Conservation (phyloP, 2,888 invertebrate species). For the Polydesmus complanatus region DNA sequence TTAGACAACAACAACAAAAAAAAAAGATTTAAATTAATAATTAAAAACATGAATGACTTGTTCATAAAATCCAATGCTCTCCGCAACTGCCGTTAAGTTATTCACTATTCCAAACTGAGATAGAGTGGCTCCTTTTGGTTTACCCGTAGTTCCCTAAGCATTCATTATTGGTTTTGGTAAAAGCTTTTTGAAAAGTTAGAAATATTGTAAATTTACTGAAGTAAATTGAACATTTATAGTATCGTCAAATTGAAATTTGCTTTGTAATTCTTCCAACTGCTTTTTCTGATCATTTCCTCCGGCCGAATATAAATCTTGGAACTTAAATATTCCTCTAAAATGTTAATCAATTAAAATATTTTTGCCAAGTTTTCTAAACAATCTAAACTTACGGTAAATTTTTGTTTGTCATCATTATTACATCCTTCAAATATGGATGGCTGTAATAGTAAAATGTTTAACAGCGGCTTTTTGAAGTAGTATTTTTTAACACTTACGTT, state of each 20-base stretch:
- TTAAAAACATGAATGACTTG: not conserved
- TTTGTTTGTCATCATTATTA: not conserved
- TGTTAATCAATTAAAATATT: not conserved
- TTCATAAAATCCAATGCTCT: not conserved
- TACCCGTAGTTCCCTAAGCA: constrained; percentile 56
- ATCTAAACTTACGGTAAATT: not conserved
- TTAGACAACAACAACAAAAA: not conserved
- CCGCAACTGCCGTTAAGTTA: constrained; percentile 39
- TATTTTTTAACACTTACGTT: too few relatives aligned
- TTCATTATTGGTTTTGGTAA: not conserved
- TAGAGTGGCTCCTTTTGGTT: constrained; percentile 58
- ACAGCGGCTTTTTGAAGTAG: not conserved
- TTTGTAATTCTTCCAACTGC: not conserved
- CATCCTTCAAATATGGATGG: not conserved
- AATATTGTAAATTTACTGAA: not conserved
- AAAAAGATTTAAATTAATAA: not conserved
- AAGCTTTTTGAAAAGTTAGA: not conserved
- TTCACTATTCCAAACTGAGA: constrained; percentile 61
- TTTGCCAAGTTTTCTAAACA: not conserved
- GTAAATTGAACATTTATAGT: not conserved
- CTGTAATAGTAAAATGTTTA: too few relatives aligned
- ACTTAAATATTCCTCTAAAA: not conserved
- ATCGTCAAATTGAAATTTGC: not conserved
- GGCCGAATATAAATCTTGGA: not conserved
- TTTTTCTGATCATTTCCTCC: not conserved